Base-by-base conservation (phyloP, 2,113 vertebrate genomes). In the Trematocara macrostoma region DNA sequence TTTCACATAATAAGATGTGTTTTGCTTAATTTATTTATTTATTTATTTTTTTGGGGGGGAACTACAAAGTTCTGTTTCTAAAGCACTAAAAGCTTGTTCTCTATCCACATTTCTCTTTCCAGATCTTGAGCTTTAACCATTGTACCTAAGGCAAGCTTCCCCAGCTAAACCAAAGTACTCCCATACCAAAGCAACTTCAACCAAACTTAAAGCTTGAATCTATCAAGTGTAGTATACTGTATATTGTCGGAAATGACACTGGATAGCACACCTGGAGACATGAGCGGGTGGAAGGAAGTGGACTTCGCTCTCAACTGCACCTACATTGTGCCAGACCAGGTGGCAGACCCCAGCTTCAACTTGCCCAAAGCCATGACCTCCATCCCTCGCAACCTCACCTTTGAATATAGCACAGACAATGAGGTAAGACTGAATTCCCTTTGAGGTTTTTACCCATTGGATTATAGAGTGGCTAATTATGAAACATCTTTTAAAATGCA, bases 301-400 rank as follows among this genome's bases (percentile, higher is more conserved):
- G 95, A 97, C 83, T 96, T 96, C 6, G 94, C 95, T 40, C 88
- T 94, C 34, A 96, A 93, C 91, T 96, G 95, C 92, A 96, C 96
- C 67, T 96, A 96, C 93, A 96, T 96, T 6, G 96, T 97, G 11
- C 95, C 92, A 0, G 95, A 96, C 90, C 96, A 96, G 87, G 87
- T 89, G 18, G 91, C 93, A 1, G 95, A 96, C 55, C 95, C 94
- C 4, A 90, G 84, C 31, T 95, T 95, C 80, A 89, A 86, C 49
- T 71, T 96, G 6, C 96, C 96, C 53, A 94, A 87, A 86, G 96
- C 95, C 42, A 93, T 96, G 95, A 96, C 94, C 7, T 96, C 96
- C 88, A 95, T 96, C 35, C 96, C 96, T 2, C 91, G 95, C 3
- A 96, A 96, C 83, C 96, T 97, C 64, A 91, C 94, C 79, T 96